Base-by-base conservation (phyloP, 2,888 invertebrate species). In the Silvanus unidentatus region DNA sequence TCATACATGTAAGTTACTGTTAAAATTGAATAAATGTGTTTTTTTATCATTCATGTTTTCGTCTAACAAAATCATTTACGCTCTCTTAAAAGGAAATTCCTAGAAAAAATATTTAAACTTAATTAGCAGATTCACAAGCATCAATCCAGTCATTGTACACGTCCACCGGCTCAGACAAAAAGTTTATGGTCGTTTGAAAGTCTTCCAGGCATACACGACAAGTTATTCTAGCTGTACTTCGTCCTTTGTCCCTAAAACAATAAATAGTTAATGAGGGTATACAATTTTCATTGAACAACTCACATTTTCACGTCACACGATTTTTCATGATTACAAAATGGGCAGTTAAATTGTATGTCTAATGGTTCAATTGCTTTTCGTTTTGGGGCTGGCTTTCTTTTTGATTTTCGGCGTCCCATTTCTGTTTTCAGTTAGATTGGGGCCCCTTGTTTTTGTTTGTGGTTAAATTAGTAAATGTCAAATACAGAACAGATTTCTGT, bases 111-210 rank as follows among this genome's bases (percentile, higher is more conserved):
- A 22, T 5, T 9, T 39, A 44, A 53, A 43, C 71, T 76, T 72
- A 84, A 72, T 94, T 99, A 44, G 96, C 97, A 60, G 78, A 82
- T 78, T 99, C 98, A 75, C 98, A 99, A 1, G 97, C 98, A 77
- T 99, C 98, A 48, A 99, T 96, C 98, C 98, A 99, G 70, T 98
- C 97, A 73, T 97, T 96, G 70, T 98, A 99, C 11, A 99, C 98
- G 77, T 99, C 99, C 56, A 99, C 86, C 4, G 98, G 88, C 71
- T 99, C 98, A 6, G 97, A 96, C 47, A 99, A 76, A 65, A 93
- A 90, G 74, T 96, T 97, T 54, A 98, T 95, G 22, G 86, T 85
- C 1, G 97, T 94, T 70, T 98, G 97, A 73, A 92, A 98, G 66
- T 94, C 95, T 75, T 99, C 98, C 65, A 92, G 72, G 66, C 98